A percentile compares a stretch with the other conserved stretches of the same genome.
phyloP scores from a whole-genome alignment of 2,888 invertebrate species.

The Gymnoscelis rufifasciata region DNA sequence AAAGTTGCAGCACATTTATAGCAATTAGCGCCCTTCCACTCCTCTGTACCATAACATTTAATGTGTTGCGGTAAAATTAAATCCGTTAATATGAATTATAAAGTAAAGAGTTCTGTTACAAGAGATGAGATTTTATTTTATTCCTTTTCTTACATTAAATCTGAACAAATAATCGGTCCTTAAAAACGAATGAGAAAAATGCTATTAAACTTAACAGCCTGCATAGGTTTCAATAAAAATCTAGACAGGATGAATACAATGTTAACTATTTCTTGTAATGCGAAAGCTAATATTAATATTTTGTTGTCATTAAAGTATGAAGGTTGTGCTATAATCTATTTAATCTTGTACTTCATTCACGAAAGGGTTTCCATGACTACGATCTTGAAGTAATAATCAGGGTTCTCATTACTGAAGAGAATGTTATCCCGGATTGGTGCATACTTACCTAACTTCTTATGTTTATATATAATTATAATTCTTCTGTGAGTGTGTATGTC shows the following conservation, averaged over 20 bases:
- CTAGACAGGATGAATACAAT: too few species aligned
- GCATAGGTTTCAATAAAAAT: neutral
- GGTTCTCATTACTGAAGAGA: too few species aligned
- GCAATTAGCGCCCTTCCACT: neutral
- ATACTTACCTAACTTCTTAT: too few species aligned
- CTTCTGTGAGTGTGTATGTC: too few species aligned
- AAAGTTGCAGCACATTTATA: neutral
- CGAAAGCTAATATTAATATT: neutral
- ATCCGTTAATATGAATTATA: slow-evolving; percentile 11
- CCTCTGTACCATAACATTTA: slow-evolving; percentile 1
- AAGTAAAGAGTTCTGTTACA: slow-evolving; percentile 3
- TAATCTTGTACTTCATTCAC: too few species aligned
- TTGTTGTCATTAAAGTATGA: too few species aligned
- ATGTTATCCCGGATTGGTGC: too few species aligned
- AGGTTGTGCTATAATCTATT: too few species aligned
- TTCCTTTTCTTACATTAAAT: slow-evolving; percentile 1
- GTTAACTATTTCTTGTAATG: neutral
- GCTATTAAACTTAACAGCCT: too few species aligned
- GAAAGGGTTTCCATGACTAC: too few species aligned
- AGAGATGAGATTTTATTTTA: slow-evolving; percentile 12
- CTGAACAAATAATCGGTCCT: slow-evolving; percentile 3
- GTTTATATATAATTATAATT: too few species aligned
- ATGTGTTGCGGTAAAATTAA: slow-evolving; percentile 5
- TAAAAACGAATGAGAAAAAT: neutral
- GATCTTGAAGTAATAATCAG: too few species aligned